These are phyloP conservation scores for Apostichopus leukothele DNA, from an alignment of 53 echinoderm and acorn worm species.

Conservation along the genomic window DNA sequence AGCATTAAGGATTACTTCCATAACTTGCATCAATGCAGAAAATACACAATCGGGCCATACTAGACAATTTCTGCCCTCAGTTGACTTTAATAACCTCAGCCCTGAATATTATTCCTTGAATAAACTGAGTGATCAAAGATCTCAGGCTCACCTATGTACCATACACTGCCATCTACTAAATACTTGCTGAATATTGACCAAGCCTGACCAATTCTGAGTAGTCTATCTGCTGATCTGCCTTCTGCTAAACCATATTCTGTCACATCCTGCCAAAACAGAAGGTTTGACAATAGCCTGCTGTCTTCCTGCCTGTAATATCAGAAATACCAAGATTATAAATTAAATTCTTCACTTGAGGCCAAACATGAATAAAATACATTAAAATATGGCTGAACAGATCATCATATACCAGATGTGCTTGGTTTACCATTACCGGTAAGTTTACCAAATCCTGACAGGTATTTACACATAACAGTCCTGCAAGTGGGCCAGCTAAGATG, in stretches of 20 bases:
- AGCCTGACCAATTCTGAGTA: slow-evolving; percentile 90
- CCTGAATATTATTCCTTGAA: background rate
- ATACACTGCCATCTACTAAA: slow-evolving; percentile 79
- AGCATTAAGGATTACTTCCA: too few species aligned
- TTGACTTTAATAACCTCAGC: background rate
- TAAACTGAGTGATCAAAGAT: background rate
- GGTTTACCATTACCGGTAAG: too few species aligned
- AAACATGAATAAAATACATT: too few species aligned
- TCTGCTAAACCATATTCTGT: slow-evolving; percentile 85
- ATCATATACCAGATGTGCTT: too few species aligned
- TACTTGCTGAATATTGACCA: slow-evolving; percentile 93
- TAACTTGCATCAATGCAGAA: too few species aligned
- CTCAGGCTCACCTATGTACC: slow-evolving; percentile 77
- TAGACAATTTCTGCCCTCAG: background rate
- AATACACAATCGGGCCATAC: too few species aligned
- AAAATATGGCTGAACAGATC: too few species aligned
- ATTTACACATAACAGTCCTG: too few species aligned
- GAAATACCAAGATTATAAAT: background rate
- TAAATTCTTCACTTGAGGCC: too few species aligned
- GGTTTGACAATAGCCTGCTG: slow-evolving; percentile 68
- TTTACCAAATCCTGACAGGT: too few species aligned
- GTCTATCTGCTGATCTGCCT: slow-evolving; percentile 82
- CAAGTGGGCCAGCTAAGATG: too few species aligned
- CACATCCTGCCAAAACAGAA: slow-evolving; percentile 96
- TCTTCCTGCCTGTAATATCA: slow-evolving; percentile 68